These are phyloP conservation scores for Leptopilina syphax DNA, from an alignment of 2,888 invertebrate genomes.

Conservation along the genomic window DNA sequence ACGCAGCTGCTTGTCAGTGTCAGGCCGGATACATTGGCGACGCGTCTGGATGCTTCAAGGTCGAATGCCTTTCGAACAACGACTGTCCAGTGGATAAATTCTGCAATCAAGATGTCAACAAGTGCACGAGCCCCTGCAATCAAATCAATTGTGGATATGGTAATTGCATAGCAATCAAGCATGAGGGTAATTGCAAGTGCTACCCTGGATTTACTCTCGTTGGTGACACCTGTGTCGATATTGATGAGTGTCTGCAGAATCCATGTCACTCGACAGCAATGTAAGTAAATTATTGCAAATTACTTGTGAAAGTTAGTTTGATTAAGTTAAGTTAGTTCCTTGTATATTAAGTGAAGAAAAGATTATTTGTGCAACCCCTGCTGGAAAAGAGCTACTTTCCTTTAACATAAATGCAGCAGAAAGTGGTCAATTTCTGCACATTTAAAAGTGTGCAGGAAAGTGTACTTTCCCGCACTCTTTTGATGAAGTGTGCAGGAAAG, in stretches of 20 bases:
- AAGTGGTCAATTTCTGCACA: too few relatives aligned
- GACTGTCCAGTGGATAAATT: slow-evolving; percentile 87
- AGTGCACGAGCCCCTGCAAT: slow-evolving; percentile 91
- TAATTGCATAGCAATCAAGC: slow-evolving; percentile 85
- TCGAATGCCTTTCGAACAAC: slow-evolving; percentile 88
- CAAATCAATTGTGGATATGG: slow-evolving; percentile 88
- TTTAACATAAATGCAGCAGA: too few relatives aligned
- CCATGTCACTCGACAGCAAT: slow-evolving; percentile 89
- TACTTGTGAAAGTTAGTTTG: too few relatives aligned
- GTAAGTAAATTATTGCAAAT: slow-evolving; percentile 66
- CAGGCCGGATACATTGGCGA: slow-evolving; percentile 90
- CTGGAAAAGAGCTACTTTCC: too few relatives aligned
- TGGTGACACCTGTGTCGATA: slow-evolving; percentile 85
- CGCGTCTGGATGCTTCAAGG: slow-evolving; percentile 92
- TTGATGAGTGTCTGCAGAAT: slow-evolving; percentile 87
- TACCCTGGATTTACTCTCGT: slow-evolving; percentile 84
- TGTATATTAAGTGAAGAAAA: too few relatives aligned
- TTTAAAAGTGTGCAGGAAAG: too few relatives aligned
- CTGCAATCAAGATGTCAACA: slow-evolving; percentile 86
- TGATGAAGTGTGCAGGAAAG: too few relatives aligned
- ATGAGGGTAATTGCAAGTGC: slow-evolving; percentile 86
- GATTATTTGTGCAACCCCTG: too few relatives aligned
- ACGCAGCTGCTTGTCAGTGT: slow-evolving; percentile 86
- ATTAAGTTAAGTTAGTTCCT: too few relatives aligned
- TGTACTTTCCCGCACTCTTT: too few relatives aligned